A percentile compares a stretch with the other conserved stretches of the same genome.
Conservation (phyloP, 2,113 vertebrate species). For the Rhodinocichla rosea region DNA sequence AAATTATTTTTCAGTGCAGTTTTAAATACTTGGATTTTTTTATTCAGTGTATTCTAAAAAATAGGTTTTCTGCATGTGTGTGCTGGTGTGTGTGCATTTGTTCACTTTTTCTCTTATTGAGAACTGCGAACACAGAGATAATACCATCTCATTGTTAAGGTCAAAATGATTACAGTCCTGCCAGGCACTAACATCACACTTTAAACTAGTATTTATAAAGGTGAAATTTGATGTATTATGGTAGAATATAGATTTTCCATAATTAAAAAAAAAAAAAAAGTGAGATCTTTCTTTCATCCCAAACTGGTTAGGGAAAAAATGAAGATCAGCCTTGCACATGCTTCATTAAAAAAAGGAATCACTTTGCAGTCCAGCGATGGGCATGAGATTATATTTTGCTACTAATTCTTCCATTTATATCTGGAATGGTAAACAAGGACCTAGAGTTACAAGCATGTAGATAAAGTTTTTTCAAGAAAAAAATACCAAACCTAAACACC, state of each 20-base stretch:
- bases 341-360: not conserved
- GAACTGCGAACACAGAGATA: not conserved
- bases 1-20: not conserved
- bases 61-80: rapidly evolving
- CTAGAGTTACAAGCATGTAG: not conserved
- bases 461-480: not conserved
- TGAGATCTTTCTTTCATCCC: not conserved
- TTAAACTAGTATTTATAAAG: not conserved
- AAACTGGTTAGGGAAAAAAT: not conserved
- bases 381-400: not conserved
- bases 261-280: not conserved
- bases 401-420: not conserved
- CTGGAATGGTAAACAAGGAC: not conserved
- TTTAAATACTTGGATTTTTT: not conserved
- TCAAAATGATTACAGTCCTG: not conserved
- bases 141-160: not conserved
- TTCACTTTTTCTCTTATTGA: not conserved
- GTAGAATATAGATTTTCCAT: not conserved
- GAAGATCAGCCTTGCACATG: not conserved
- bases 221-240: not conserved
- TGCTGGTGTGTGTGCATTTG: rapidly evolving
- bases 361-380: not conserved
- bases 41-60: not conserved
- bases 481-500: not conserved
- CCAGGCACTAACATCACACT: not conserved